These are phyloP conservation scores for Jacana jacana DNA, from an alignment of 2,113 vertebrate species.

Conservation along the genomic window DNA sequence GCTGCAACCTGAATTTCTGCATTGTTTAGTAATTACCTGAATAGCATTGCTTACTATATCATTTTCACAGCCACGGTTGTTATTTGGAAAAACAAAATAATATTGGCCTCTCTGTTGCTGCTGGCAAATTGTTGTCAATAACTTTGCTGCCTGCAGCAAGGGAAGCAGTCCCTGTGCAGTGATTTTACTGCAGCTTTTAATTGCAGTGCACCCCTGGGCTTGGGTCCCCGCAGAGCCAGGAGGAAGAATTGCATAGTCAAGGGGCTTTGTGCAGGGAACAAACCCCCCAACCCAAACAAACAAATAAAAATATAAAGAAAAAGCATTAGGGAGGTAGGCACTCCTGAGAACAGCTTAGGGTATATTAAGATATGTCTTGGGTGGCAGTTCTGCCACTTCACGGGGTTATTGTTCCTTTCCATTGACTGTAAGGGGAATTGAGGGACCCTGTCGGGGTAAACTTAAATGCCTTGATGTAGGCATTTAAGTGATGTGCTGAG, in stretches of 20 bases:
- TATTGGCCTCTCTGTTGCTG: background rate
- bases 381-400: background rate
- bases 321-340: background rate
- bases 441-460: background rate
- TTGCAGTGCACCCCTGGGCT: background rate
- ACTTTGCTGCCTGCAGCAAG: background rate
- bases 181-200: conserved; percentile 10
- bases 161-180: background rate
- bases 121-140: background rate
- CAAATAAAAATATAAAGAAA: background rate
- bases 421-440: background rate
- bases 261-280: background rate
- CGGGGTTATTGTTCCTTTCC: background rate
- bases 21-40: background rate
- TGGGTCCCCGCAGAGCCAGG: background rate
- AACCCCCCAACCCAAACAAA: background rate
- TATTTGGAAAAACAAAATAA: background rate
- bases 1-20: conserved; percentile 14
- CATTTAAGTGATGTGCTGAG: background rate
- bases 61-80: background rate
- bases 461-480: background rate
- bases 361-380: background rate
- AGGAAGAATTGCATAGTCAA: background rate
- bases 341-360: background rate
- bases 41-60: background rate